A percentile compares a stretch with the other conserved stretches of the same genome.
These are phyloP conservation scores for Eutolmus rufibarbis DNA, from an alignment of 2,888 invertebrate genomes.

Conservation along the genomic window DNA sequence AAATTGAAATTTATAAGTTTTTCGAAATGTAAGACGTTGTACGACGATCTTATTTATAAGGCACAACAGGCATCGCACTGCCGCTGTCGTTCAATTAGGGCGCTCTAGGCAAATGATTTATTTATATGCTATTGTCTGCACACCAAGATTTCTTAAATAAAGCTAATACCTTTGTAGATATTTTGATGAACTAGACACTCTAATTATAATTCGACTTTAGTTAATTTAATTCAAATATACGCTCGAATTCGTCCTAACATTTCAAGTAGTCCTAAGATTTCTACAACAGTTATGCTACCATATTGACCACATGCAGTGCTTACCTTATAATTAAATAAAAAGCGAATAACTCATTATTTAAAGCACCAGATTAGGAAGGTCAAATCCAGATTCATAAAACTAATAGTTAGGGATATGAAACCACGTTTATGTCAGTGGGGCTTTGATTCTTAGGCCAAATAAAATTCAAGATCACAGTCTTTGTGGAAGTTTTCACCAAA, in stretches of 20 bases:
- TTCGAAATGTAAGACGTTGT: not conserved
- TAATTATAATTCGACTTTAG: conserved; percentile 17
- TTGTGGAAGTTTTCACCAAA: not conserved
- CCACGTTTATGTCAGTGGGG: not conserved
- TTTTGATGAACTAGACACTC: not conserved
- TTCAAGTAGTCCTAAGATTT: not conserved
- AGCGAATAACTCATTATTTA: not conserved
- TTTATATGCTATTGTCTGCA: not conserved
- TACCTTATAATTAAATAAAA: not conserved
- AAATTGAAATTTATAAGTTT: not conserved
- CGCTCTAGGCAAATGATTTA: not conserved
- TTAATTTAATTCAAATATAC: not conserved
- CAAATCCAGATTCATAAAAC: not conserved
- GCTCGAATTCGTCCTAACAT: not conserved
- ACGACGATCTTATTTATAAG: not conserved
- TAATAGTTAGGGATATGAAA: too few relatives aligned
- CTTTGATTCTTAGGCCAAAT: not conserved
- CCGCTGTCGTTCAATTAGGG: not conserved
- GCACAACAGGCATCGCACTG: not conserved
- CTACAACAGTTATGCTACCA: not conserved
- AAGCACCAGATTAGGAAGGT: not conserved
- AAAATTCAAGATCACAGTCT: not conserved
- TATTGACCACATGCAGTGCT: not conserved
- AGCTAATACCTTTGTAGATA: not conserved
- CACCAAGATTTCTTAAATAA: not conserved